Percentiles rank a stretch among this genome's conserved stretches.
These are phyloP conservation scores for Standfussiana lucernea DNA, from an alignment of 2,888 invertebrate genomes.

Conservation along the genomic window DNA sequence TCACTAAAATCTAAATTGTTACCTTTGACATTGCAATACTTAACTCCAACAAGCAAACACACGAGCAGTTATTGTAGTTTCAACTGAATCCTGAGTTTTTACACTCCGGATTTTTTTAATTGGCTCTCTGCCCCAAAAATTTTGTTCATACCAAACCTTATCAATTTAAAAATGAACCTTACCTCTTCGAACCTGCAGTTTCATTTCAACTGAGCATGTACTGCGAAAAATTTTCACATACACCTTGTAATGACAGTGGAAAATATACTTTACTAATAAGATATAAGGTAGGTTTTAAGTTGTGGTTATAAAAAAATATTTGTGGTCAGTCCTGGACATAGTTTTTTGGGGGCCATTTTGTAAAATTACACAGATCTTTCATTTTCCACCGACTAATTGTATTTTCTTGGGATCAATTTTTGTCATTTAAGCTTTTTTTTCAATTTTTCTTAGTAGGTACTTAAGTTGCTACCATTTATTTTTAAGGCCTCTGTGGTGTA, in stretches of 20 bases:
- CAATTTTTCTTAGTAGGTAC: conserved; percentile 3
- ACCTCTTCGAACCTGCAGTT: accelerated
- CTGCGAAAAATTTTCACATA: conserved; percentile 22
- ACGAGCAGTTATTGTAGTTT: conserved; percentile 30
- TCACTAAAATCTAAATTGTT: too few species aligned
- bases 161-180: conserved; percentile 22
- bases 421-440: conserved; percentile 21
- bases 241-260: neutral
- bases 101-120: conserved; percentile 75
- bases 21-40: too few species aligned
- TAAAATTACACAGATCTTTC: conserved; percentile 67
- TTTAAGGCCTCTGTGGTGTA: conserved; percentile 9
- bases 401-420: conserved; percentile 63
- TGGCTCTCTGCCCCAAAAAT: conserved; percentile 55
- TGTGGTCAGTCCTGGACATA: neutral
- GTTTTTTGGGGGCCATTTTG: conserved; percentile 68
- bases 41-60: conserved; percentile 24
- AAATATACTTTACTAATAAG: accelerated
- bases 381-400: conserved; percentile 64
- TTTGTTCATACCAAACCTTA: conserved; percentile 37
- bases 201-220: neutral
- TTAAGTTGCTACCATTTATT: conserved; percentile 14
- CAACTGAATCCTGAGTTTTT: conserved; percentile 55
- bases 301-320: conserved; percentile 16
- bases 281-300: conserved; percentile 10